These are phyloP conservation scores for Neomorphus geoffroyi DNA, from an alignment of 2,797 vertebrate species.

Conservation along the genomic window DNA sequence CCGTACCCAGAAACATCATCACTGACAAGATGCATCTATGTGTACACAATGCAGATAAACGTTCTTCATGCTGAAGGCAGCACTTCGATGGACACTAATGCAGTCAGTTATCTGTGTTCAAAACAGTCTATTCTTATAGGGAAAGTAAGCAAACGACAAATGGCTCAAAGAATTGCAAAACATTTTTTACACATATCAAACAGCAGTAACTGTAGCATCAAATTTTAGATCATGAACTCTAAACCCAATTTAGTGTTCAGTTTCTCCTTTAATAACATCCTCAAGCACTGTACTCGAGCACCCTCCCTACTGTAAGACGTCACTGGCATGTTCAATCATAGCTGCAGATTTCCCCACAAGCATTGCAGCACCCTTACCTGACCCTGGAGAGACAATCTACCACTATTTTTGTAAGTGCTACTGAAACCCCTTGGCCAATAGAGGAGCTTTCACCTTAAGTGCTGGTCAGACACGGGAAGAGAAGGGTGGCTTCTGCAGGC, in stretches of 20 bases:
- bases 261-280: neutral
- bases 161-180: neutral
- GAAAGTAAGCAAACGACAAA: neutral
- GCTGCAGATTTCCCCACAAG: neutral
- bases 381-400: neutral
- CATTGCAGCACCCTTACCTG: neutral
- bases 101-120: neutral
- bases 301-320: neutral
- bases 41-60: neutral
- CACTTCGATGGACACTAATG: neutral
- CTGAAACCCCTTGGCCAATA: neutral
- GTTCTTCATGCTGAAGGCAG: neutral
- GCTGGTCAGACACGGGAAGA: neutral
- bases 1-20: neutral
- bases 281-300: neutral
- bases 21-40: neutral
- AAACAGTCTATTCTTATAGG: neutral
- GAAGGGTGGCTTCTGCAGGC: neutral
- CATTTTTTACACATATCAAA: too few relatives aligned
- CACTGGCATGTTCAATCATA: neutral
- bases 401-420: neutral
- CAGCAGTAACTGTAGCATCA: neutral
- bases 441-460: neutral
- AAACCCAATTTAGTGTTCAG: neutral
- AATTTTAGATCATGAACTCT: neutral